Evolutionary conservation across 1,140 invertebrate genomes (phyloP).

Genomic region (Euborellia annulipes): DNA sequence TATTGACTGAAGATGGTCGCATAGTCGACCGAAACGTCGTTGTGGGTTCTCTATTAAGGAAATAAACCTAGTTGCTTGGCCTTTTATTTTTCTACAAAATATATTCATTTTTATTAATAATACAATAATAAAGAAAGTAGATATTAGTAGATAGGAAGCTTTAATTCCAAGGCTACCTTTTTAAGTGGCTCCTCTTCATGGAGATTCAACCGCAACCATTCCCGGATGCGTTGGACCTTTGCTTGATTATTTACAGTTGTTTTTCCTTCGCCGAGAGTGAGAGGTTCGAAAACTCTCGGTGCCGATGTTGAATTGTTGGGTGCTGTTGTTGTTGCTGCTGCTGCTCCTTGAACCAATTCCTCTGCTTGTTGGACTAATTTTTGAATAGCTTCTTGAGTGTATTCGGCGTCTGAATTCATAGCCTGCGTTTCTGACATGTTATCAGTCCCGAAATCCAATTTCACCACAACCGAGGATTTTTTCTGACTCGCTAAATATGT

Average conservation of each 20-base stretch:
- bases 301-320: slow-evolving; percentile 18
- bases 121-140: too few species aligned
- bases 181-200: neutral
- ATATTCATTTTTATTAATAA: too few species aligned
- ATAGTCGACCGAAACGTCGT: too few species aligned
- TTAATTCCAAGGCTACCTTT: too few species aligned
- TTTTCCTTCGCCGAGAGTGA: slow-evolving; percentile 32
- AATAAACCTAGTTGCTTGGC: too few species aligned
- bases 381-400: slow-evolving; percentile 35
- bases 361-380: slow-evolving; percentile 52
- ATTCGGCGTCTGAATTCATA: slow-evolving; percentile 15
- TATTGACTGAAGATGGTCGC: too few species aligned
- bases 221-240: slow-evolving; percentile 49
- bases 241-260: slow-evolving; percentile 30
- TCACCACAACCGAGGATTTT: neutral
- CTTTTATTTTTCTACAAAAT: too few species aligned
- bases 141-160: too few species aligned
- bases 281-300: slow-evolving; percentile 32
- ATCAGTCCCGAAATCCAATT: slow-evolving; percentile 2
- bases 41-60: too few species aligned
- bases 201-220: slow-evolving; percentile 40
- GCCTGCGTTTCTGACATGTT: neutral
- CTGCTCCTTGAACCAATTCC: slow-evolving; percentile 37
- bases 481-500: slow-evolving; percentile 29
- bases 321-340: slow-evolving; percentile 24